A percentile compares a stretch with the other conserved stretches of the same genome.
phyloP scores from a whole-genome alignment of 2,888 invertebrate genomes.

The Imbricaverruca yamaguchii region DNA sequence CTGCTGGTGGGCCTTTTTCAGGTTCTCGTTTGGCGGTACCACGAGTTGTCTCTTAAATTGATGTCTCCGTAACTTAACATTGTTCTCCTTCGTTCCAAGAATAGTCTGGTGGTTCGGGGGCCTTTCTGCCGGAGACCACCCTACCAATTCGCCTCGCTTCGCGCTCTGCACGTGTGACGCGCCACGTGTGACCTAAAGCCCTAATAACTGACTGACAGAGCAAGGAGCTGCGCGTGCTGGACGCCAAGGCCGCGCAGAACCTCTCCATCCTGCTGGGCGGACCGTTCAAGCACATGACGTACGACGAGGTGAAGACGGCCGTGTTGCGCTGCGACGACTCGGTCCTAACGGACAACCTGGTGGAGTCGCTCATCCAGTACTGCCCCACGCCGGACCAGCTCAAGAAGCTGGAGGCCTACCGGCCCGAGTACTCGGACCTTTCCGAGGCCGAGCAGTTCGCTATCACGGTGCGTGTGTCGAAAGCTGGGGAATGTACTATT shows the following conservation, averaged over 20 bases:
- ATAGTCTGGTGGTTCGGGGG: too few relatives aligned
- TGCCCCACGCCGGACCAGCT: conserved; percentile 57
- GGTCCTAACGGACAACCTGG: conserved; percentile 54
- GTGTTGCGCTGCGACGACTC: conserved; percentile 79
- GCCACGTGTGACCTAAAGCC: too few relatives aligned
- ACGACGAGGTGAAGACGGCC: conserved; percentile 70
- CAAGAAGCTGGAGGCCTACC: conserved; percentile 69
- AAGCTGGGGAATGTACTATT: too few relatives aligned
- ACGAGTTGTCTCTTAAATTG: too few relatives aligned
- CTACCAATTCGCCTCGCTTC: too few relatives aligned
- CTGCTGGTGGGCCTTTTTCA: too few relatives aligned
- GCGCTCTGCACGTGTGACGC: too few relatives aligned
- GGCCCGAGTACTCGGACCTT: conserved; percentile 66
- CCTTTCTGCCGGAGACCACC: too few relatives aligned
- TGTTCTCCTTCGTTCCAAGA: too few relatives aligned
- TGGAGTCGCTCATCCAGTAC: conserved; percentile 8
- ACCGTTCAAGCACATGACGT: conserved; percentile 72
- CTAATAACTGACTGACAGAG: too few relatives aligned
- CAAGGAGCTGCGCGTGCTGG: conserved; percentile 83
- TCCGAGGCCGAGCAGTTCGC: conserved; percentile 88
- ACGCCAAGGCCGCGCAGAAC: conserved; percentile 89
- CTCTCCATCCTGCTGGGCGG: conserved; percentile 77
- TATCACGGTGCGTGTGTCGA: neutral
- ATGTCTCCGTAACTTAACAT: too few relatives aligned
- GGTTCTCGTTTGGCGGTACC: too few relatives aligned